These are phyloP conservation scores for Anadara kagoshimensis DNA, from an alignment of 1,140 invertebrate genomes.

Conservation along the genomic window DNA sequence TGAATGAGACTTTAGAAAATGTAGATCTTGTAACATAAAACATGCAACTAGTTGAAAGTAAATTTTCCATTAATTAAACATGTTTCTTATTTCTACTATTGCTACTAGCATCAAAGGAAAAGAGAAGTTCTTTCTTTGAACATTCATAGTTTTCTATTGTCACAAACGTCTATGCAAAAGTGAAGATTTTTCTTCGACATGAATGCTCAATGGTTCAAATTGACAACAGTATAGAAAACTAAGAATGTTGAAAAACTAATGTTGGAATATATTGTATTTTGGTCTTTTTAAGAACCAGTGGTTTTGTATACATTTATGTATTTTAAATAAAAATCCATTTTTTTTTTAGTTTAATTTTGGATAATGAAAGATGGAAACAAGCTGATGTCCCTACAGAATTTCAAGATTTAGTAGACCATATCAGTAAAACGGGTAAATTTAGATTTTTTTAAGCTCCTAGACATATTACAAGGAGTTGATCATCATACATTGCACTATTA, in stretches of 20 bases:
- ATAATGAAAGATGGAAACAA: slow-evolving; percentile 94
- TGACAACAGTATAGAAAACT: neutral
- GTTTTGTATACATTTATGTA: neutral
- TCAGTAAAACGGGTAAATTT: slow-evolving; percentile 72
- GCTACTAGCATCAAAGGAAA: too few relatives aligned
- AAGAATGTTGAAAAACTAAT: neutral
- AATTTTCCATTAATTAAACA: too few relatives aligned
- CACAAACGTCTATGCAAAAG: neutral
- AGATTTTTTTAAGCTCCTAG: neutral
- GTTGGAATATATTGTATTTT: neutral
- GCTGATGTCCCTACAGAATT: slow-evolving; percentile 92
- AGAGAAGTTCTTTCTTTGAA: too few relatives aligned
- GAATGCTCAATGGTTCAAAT: neutral
- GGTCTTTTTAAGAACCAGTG: neutral
- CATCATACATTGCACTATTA: too few relatives aligned
- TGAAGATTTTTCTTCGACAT: neutral
- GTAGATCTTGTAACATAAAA: too few relatives aligned
- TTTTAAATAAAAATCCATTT: neutral
- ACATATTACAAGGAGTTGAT: neutral
- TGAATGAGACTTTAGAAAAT: too few relatives aligned
- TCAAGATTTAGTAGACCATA: slow-evolving; percentile 87
- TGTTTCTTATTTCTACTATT: too few relatives aligned
- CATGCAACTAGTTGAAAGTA: too few relatives aligned
- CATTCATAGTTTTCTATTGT: too few relatives aligned
- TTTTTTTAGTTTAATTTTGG: slow-evolving; percentile 79